Percentiles rank a stretch among this genome's conserved stretches.
These are phyloP conservation scores for Microplitis deprimator DNA, from an alignment of 2,888 invertebrate genomes.

Conservation along the genomic window DNA sequence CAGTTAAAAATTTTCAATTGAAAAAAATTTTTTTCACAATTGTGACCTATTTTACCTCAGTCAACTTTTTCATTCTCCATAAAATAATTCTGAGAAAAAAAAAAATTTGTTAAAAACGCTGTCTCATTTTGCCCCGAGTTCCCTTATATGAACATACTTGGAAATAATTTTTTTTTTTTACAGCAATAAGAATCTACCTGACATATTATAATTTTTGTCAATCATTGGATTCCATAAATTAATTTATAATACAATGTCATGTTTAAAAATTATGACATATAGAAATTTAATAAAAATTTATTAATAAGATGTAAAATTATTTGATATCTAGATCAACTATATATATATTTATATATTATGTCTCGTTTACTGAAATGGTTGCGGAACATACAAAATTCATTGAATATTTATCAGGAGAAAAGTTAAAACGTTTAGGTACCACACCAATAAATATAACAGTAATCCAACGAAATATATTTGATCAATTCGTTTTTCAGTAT, in stretches of 20 bases:
- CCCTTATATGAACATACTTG: no score
- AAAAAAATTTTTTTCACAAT: no score
- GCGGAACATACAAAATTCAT: constrained; percentile 30
- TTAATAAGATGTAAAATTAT: background rate
- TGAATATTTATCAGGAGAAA: constrained; percentile 55
- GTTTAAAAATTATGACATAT: background rate
- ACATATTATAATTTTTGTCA: no score
- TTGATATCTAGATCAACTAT: background rate
- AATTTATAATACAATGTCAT: background rate
- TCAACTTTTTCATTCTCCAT: no score
- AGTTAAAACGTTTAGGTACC: constrained; percentile 28
- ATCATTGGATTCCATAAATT: no score
- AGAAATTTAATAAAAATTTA: background rate
- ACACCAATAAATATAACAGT: background rate
- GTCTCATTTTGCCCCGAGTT: no score
- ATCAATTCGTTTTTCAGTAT: constrained; percentile 15
- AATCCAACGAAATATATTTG: constrained; percentile 1
- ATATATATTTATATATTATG: background rate
- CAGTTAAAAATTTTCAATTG: no score
- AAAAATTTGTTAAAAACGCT: no score
- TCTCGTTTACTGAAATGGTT: background rate
- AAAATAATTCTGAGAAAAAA: no score
- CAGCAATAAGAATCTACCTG: no score
- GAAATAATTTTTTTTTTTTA: no score
- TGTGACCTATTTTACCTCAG: no score